These are phyloP conservation scores for Condylostylus longicornis DNA, from an alignment of 1,140 invertebrate genomes.

Conservation along the genomic window DNA sequence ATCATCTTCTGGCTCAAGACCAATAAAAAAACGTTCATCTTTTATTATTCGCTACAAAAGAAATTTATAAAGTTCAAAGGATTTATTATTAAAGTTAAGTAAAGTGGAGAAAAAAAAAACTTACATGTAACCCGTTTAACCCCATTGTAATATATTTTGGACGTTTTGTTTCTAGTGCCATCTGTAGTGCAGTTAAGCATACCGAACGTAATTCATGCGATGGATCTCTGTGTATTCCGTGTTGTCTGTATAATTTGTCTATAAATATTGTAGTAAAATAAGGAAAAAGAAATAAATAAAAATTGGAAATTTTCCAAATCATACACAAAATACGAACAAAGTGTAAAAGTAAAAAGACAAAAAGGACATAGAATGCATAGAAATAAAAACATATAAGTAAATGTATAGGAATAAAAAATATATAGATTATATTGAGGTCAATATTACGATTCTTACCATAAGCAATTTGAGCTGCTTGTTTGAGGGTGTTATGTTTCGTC, in stretches of 20 bases:
- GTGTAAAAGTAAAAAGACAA: not conserved
- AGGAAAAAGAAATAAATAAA: slow-evolving; percentile 9
- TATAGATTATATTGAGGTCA: slow-evolving; percentile 11
- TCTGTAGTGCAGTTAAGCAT: slow-evolving; percentile 66
- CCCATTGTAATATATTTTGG: slow-evolving; percentile 68
- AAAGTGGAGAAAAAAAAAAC: slow-evolving; percentile 17
- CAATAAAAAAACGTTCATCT: slow-evolving; percentile 81
- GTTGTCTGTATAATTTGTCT: slow-evolving; percentile 72
- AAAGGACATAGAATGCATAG: too few species aligned
- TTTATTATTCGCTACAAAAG: slow-evolving; percentile 63
- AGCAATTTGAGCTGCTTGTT: slow-evolving; percentile 64
- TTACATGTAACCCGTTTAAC: slow-evolving; percentile 70
- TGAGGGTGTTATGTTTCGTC: slow-evolving; percentile 50
- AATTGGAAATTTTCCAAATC: slow-evolving; percentile 1
- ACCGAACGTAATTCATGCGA: slow-evolving; percentile 68
- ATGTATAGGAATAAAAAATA: slow-evolving; percentile 13
- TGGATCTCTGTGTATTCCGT: slow-evolving; percentile 57
- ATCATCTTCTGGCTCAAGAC: slow-evolving; percentile 79
- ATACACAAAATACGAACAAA: slow-evolving; percentile 1
- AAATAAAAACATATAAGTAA: not conserved
- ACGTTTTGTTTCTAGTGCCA: slow-evolving; percentile 73
- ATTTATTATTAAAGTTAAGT: slow-evolving; percentile 7
- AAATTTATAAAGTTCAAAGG: too few species aligned
- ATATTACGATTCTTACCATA: slow-evolving; percentile 41
- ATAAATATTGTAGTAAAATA: slow-evolving; percentile 18